A percentile compares a stretch with the other conserved stretches of the same genome.
These are phyloP conservation scores for Bacillus rossius DNA, from an alignment of 1,140 invertebrate genomes.

Conservation along the genomic window DNA sequence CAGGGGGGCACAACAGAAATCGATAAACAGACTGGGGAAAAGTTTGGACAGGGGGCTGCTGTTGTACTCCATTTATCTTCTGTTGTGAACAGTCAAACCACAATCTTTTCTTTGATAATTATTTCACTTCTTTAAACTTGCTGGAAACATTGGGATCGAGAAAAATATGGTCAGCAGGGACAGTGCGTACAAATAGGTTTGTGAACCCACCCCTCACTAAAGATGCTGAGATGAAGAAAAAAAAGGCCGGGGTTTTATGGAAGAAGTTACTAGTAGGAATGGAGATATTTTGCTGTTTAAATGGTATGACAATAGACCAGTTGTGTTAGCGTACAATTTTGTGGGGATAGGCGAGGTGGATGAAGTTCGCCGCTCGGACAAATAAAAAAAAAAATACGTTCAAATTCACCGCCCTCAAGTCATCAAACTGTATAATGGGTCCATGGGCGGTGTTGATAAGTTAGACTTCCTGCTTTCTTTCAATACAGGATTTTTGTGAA, in stretches of 20 bases:
- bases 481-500: no score
- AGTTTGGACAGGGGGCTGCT: slow-evolving; percentile 22
- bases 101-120: slow-evolving; percentile 26
- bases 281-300: no score
- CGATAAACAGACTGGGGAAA: background rate
- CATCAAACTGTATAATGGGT: no score
- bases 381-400: no score
- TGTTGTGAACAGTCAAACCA: slow-evolving; percentile 15
- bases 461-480: no score
- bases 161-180: slow-evolving; percentile 36
- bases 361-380: no score
- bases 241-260: slow-evolving; percentile 8
- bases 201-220: slow-evolving; percentile 24
- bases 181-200: slow-evolving; percentile 31
- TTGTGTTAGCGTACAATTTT: no score
- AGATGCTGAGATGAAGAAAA: slow-evolving; percentile 37
- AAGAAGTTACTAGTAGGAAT: no score
- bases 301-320: no score
- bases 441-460: no score
- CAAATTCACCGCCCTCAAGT: no score
- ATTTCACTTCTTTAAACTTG: slow-evolving; percentile 37
- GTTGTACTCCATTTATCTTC: slow-evolving; percentile 24
- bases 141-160: slow-evolving; percentile 34
- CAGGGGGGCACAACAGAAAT: slow-evolving; percentile 7
- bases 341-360: no score